Percentiles rank a stretch among this genome's conserved stretches.
Evolutionary conservation across 1,140 invertebrate species (phyloP).

Genomic region (Aphis craccivora): DNA sequence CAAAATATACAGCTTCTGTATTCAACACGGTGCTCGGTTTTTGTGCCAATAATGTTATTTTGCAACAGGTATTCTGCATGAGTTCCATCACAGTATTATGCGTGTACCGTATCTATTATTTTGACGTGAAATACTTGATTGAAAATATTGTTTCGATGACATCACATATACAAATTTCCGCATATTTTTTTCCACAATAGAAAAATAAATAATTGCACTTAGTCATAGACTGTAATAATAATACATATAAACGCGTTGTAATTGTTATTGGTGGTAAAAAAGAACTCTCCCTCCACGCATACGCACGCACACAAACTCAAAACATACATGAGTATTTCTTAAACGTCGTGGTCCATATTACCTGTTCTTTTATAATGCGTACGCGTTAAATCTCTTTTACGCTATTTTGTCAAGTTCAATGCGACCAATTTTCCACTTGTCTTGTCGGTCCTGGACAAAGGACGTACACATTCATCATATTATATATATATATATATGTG

Average conservation of each 20-base stretch:
- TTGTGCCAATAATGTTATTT: conserved; percentile 7
- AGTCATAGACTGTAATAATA: conserved; percentile 24
- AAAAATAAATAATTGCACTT: conserved; percentile 44
- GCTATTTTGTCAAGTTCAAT: conserved; percentile 55
- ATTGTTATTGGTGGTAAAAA: conserved; percentile 7
- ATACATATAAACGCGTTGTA: conserved; percentile 8
- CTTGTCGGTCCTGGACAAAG: conserved; percentile 49
- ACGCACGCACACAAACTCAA: neutral
- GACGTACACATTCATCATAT: neutral
- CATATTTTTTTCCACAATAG: neutral
- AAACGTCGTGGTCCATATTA: neutral
- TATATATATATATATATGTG: neutral
- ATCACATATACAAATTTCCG: conserved; percentile 28
- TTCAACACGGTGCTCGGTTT: neutral
- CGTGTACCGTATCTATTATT: conserved; percentile 29
- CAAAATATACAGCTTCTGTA: neutral
- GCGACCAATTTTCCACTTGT: conserved; percentile 58
- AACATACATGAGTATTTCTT: neutral
- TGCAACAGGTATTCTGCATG: conserved; percentile 19
- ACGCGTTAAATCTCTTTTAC: conserved; percentile 48
- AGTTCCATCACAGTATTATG: conserved; percentile 31
- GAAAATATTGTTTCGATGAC: conserved; percentile 46
- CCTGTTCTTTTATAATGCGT: neutral
- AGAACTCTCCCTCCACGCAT: neutral
- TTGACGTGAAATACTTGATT: neutral